These are phyloP conservation scores for Podabrus alpinus DNA, from an alignment of 2,888 invertebrate genomes.

Conservation along the genomic window DNA sequence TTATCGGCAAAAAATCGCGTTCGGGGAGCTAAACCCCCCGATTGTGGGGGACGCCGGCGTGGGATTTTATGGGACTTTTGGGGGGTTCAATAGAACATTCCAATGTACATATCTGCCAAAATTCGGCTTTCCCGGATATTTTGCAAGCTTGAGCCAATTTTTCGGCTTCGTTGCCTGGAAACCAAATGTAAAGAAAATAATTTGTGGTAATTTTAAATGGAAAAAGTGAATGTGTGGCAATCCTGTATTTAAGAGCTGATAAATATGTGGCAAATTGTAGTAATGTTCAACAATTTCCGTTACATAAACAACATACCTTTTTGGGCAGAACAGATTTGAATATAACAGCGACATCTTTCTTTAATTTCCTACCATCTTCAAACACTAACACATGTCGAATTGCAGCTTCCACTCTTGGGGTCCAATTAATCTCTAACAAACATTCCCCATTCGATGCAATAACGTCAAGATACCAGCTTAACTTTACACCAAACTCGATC, in stretches of 20 bases:
- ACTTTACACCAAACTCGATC: conserved; percentile 61
- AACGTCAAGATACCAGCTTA: conserved; percentile 61
- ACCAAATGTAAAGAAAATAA: neutral
- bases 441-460: conserved; percentile 62
- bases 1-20: too few relatives aligned
- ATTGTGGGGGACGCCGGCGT: too few relatives aligned
- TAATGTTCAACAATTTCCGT: neutral
- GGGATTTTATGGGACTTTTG: too few relatives aligned
- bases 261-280: too few relatives aligned
- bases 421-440: conserved; percentile 67
- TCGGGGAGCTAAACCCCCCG: too few relatives aligned
- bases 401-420: conserved; percentile 62
- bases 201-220: neutral
- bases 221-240: neutral
- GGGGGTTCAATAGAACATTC: too few relatives aligned
- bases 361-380: conserved; percentile 65
- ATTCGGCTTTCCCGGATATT: too few relatives aligned
- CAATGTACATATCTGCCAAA: too few relatives aligned
- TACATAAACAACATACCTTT: conserved; percentile 38
- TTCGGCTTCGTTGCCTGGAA: too few relatives aligned
- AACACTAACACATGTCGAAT: conserved; percentile 66
- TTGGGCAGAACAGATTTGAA: conserved; percentile 59
- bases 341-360: conserved; percentile 68
- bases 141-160: too few relatives aligned
- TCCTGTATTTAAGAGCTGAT: too few relatives aligned